Evolutionary conservation across 37 sponge, comb jelly and placozoan species (phyloP).

Genomic region (Halisarca cf. caerulea): DNA sequence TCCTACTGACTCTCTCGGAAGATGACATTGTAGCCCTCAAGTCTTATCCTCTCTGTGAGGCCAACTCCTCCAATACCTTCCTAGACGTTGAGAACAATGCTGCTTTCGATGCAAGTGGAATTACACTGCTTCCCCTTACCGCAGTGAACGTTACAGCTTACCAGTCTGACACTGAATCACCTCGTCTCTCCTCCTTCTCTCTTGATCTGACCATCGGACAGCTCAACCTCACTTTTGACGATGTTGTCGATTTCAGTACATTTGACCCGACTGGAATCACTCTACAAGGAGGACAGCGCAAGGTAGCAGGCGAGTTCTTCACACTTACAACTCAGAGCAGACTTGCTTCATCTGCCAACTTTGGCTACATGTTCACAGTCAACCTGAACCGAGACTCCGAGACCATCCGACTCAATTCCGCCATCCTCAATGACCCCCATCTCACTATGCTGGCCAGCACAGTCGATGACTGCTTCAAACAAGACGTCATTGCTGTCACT

Average conservation of each 20-base stretch:
- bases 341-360: background rate
- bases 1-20: constrained; percentile 43
- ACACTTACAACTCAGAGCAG: constrained; percentile 77
- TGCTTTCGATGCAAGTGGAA: constrained; percentile 52
- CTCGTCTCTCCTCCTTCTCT: constrained; percentile 52
- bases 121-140: background rate
- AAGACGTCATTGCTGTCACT: constrained; percentile 77
- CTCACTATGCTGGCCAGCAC: constrained; percentile 79
- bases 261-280: constrained; percentile 86
- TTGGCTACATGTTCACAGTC: constrained; percentile 58
- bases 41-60: constrained; percentile 26
- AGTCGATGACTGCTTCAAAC: constrained; percentile 62
- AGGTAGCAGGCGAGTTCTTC: constrained; percentile 49
- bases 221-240: constrained; percentile 75
- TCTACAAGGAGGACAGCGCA: constrained; percentile 50
- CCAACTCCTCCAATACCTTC: constrained; percentile 34
- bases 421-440: constrained; percentile 59
- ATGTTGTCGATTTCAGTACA: constrained; percentile 69
- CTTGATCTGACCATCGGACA: constrained; percentile 58
- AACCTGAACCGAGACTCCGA: constrained; percentile 60
- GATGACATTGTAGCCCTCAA: constrained; percentile 64
- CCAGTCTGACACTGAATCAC: constrained; percentile 57
- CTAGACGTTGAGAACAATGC: constrained; percentile 33
- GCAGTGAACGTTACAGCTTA: constrained; percentile 28
- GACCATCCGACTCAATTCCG: constrained; percentile 52